phyloP scores from a whole-genome alignment of 2,888 invertebrate genomes.

The Melangyna quadrimaculata region DNA sequence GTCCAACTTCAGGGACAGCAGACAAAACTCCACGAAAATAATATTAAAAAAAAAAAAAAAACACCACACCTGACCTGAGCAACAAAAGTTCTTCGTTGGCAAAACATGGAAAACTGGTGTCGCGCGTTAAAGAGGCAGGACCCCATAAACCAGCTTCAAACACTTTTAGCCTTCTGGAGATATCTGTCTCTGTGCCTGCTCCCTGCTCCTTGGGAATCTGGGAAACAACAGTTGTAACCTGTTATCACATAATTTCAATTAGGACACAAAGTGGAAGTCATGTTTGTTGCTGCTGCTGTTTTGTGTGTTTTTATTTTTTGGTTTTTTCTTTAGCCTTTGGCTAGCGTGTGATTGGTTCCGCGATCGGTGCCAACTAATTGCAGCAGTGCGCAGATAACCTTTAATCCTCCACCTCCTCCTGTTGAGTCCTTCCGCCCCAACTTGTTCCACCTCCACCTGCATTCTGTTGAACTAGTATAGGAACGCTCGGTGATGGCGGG shows the following conservation, averaged over 20 bases:
- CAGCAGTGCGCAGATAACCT: constrained; percentile 71
- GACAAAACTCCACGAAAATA: constrained; percentile 8
- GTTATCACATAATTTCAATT: constrained; percentile 72
- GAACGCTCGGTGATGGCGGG: too few species aligned
- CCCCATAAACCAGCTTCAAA: constrained; percentile 67
- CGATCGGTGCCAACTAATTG: constrained; percentile 72
- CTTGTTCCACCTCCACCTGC: constrained; percentile 8
- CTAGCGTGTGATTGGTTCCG: constrained; percentile 71
- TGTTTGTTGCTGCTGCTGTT: constrained; percentile 63
- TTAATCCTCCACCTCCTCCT: constrained; percentile 65
- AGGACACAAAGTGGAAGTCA: constrained; percentile 72
- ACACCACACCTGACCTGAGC: constrained; percentile 56
- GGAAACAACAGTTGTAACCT: constrained; percentile 70
- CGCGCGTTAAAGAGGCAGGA: constrained; percentile 68
- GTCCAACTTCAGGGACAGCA: constrained; percentile 50
- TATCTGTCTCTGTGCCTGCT: constrained; percentile 11
- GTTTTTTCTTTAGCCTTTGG: constrained; percentile 49
- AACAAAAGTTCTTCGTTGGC: constrained; percentile 44
- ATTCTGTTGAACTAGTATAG: neutral
- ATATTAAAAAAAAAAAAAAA: neutral
- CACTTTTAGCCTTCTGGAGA: constrained; percentile 60
- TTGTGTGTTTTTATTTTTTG: constrained; percentile 34
- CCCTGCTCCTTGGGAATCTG: constrained; percentile 13
- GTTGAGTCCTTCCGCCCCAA: constrained; percentile 27
- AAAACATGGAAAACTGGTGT: constrained; percentile 70